Evolutionary conservation across 2,888 invertebrate species (phyloP), one percentile per base, ranked within the genome.

Genomic region (Hydraecia micacea): DNA sequence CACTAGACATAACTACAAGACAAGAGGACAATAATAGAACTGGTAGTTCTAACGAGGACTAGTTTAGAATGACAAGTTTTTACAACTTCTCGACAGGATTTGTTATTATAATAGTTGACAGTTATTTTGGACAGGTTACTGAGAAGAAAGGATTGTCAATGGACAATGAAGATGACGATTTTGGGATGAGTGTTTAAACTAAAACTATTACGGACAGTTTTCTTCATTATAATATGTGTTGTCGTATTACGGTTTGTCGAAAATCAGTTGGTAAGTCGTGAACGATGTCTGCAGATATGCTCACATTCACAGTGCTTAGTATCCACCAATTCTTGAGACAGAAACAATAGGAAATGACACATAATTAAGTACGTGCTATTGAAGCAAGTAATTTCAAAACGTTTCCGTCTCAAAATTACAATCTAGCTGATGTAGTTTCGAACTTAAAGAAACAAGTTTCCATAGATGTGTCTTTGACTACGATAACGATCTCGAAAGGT

Each of bases 41-140:
- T 62, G 85, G 63, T 80, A 83, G 84, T 81, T 70, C 62, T 89
- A 83, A 88, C 85, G 73, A 87, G 82, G 78, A 77, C 63, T 73
- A 79, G 77, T 81, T 87, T 32, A 65, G 39, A 67, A 83, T 85
- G 83, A 84, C 84, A 83, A 69, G 82, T 89, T 88, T 86, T 86
- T 77, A 75, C 39, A 77, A 84, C 55, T 80, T 81, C 70, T 65
- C 77, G 75, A 85, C 77, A 81, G 82, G 80, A 80, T 90, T 91
- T 91, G 89, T 91, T 91, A 89, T 83, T 87, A 60, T 90, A 91
- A 92, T 84, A 87, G 87, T 73, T 78, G 39, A 73, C 78, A 76
- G 76, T 69, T 73, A 78, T 72, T 72, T 78, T 79, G n/a, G 32
- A 70, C 66, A 71, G 60, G 60, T 55, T 65, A 11, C 21, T 76